Evolutionary conservation across 2,888 invertebrate species (phyloP).

Genomic region (Coleophora flavipennella): DNA sequence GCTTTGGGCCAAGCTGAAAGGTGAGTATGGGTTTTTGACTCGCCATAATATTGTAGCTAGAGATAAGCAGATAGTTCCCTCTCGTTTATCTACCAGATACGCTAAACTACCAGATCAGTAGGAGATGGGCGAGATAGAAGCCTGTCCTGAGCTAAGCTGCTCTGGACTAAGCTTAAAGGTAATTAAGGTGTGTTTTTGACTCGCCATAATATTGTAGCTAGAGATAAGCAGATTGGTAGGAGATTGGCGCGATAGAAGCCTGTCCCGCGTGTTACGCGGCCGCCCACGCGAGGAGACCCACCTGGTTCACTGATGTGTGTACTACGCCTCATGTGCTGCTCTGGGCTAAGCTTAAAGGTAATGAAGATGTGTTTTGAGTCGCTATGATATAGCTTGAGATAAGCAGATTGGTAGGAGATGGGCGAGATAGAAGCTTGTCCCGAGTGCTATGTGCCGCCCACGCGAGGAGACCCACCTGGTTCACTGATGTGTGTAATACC

Average conservation of each 20-base stretch:
- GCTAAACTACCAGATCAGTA: too few relatives aligned
- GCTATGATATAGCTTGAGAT: neutral
- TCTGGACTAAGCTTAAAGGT: too few relatives aligned
- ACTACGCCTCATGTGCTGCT: conserved; percentile 90
- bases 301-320: conserved; percentile 95
- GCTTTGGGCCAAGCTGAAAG: conserved; percentile 97
- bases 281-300: conserved; percentile 83
- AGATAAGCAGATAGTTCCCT: too few relatives aligned
- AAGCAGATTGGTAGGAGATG: too few relatives aligned
- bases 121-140: conserved; percentile 93
- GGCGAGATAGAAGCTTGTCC: conserved; percentile 94
- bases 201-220: neutral
- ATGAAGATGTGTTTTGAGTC: neutral
- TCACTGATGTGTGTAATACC: conserved; percentile 92
- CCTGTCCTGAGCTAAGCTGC: too few relatives aligned
- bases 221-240: too few relatives aligned
- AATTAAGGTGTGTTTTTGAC: too few relatives aligned
- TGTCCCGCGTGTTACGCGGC: conserved; percentile 92
- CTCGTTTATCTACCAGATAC: too few relatives aligned
- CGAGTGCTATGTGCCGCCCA: conserved; percentile 94
- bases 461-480: conserved; percentile 86
- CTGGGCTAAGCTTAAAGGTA: conserved; percentile 96
- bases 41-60: neutral
- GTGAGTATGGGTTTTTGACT: conserved; percentile 26
- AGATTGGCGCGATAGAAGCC: conserved; percentile 93